Base-by-base conservation (phyloP, 2,888 invertebrate genomes). In the Hermaeophaga mercurialis region DNA sequence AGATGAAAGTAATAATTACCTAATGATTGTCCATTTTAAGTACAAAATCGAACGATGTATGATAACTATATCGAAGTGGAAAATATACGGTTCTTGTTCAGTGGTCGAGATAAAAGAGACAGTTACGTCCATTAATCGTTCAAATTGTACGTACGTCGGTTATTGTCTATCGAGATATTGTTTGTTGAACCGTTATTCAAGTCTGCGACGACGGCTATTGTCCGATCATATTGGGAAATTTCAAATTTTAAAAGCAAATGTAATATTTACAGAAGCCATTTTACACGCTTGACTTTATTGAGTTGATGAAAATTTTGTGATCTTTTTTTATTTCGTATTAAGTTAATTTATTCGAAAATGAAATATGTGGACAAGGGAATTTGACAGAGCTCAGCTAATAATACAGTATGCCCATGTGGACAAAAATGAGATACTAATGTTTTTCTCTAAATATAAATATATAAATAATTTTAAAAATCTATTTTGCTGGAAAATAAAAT, bases 11-110 rank as follows among this genome's bases (percentile, higher is more conserved):
- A 45, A 39, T 49, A 50, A 56, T 56, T 50, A 56, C 31, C 31
- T 56, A 50, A 56, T 50, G 49, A 45, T 15, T 41, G 54, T 15
- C 49, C 45, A 45, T 49, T 43, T 44, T 14, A 17, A 26, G 49
- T 44, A 24, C 24, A 12, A 45, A 45, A 46, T 46, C 14, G 46
- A 33, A 17, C 11, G 22, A 47, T n/a, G 14, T 28, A 17, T 9
- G 49, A 49, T 49, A 49, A 17, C 39, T 26, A 11, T 38, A 41
- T 19, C 41, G 33, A 41, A 39, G 41, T 31, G 28, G 36, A 50
- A 50, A 50, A 50, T n/a, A 50, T 50, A 15, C 41, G 28, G 49
- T 22, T 41, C 19, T 31, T 19, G 31, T 41, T 50, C 41, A 12
- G 14, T 50, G 31, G 41, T 19, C 49, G 14, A 18, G 49, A 50